Evolutionary conservation across 2,797 vertebrate species (phyloP), one percentile per base, ranked within the genome.

Genomic region (Aeoliscus strigatus): DNA sequence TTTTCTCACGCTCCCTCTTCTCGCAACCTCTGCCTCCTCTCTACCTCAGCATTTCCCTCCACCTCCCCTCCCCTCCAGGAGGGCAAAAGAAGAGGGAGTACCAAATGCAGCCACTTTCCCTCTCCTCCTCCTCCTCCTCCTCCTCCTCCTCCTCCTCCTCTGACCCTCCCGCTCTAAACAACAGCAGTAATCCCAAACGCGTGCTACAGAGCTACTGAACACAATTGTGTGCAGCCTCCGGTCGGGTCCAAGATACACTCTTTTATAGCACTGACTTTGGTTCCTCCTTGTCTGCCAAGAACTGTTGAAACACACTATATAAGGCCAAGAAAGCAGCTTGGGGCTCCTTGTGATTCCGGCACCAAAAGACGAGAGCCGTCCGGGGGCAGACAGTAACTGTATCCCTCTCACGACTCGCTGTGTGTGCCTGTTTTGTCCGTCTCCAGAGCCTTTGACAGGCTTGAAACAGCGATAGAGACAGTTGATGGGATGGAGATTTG

Each of bases 131-230:
- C 55, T 40, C 51, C 37, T 44, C 47, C 59, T 21, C 4, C 14
- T 50, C 37, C 36, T 30, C 8, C 55, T 43, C 26, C 51, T 39
- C 60, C 37, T n/a, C n/a, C n/a, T 8, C 14, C 52, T 39, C 36
- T 30, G 9, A 52, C 45, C 26, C 51, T 39, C 60, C 37, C 14
- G 39, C 52, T 81, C 73, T 57, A 62, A 83, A 82, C 78, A 83
- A 73, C 76, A 73, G 65, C 70, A 70, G 65, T 79, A 80, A 80
- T 84, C 81, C 74, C 72, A 34, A 53, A 78, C 75, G 57, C 54
- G 79, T 79, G 82, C 79, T 78, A 80, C 76, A 64, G 44, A 67
- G 78, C 82, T 80, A 67, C 79, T 66, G 72, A 62, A 74, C 54
- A 64, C 9, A 9, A 39, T 30, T 57, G 37, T 64, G 67, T 11